Conservation (phyloP, 2,888 invertebrate genomes). For the Temnothorax rugatulus region DNA sequence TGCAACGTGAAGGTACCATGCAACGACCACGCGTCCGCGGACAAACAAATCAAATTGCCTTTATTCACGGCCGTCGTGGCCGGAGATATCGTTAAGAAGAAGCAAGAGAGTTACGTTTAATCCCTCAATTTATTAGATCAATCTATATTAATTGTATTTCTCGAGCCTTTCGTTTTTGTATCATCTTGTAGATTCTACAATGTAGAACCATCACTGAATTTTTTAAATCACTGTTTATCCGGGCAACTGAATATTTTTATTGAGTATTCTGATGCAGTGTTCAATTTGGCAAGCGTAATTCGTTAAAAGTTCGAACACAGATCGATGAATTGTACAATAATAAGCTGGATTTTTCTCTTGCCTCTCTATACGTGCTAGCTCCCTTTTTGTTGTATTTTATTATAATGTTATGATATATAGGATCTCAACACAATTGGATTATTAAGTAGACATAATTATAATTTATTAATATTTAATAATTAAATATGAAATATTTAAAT, state of each 20-base stretch:
- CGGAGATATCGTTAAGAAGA: slow-evolving; percentile 77
- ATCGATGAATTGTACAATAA: not conserved
- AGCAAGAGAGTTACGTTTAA: slow-evolving; percentile 83
- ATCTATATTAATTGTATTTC: not conserved
- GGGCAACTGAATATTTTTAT: not conserved
- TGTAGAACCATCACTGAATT: not conserved
- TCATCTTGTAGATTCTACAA: too few relatives aligned
- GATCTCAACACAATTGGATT: not conserved
- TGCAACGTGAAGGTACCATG: slow-evolving; percentile 77
- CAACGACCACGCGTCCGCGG: slow-evolving; percentile 66
- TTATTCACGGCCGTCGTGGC: slow-evolving; percentile 78
- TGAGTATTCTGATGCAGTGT: not conserved
- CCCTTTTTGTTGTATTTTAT: not conserved
- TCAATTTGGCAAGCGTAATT: not conserved
- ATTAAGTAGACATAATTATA: not conserved
- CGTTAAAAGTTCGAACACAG: not conserved
- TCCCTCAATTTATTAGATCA: not conserved
- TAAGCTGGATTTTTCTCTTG: not conserved
- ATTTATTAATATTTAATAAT: slow-evolving; percentile 23
- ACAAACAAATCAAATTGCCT: slow-evolving; percentile 78
- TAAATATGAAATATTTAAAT: not conserved
- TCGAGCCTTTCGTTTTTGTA: not conserved
- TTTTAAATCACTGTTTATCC: not conserved
- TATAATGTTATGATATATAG: not conserved
- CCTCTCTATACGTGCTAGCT: not conserved